phyloP scores from a whole-genome alignment of 2,797 vertebrate genomes.

The Pseudochirops cupreus region DNA sequence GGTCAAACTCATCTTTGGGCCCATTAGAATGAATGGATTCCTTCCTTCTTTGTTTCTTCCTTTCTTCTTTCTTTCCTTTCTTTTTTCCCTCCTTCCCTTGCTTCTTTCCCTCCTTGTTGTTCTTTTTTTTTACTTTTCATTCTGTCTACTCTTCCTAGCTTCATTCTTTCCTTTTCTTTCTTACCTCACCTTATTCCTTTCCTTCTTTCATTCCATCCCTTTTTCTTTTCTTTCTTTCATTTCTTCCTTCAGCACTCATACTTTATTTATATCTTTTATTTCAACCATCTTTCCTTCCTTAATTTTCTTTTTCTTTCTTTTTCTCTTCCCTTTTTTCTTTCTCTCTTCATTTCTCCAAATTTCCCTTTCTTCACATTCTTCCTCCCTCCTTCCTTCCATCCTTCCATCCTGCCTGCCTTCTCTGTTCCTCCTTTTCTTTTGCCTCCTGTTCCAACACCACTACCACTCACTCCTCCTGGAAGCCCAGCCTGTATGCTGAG shows the following conservation, averaged over 20 bases:
- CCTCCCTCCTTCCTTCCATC: background rate
- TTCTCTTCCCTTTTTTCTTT: background rate
- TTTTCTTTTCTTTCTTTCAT: background rate
- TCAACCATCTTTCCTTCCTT: background rate
- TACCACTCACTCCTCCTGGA: background rate
- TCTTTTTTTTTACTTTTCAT: no score
- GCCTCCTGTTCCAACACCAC: background rate
- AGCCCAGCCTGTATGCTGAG: background rate
- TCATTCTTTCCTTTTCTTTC: no score
- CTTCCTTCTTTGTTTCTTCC: background rate
- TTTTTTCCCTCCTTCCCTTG: no score
- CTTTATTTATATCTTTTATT: background rate
- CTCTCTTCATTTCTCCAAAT: background rate
- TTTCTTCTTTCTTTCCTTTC: background rate
- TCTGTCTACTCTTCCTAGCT: no score
- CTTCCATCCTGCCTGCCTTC: background rate
- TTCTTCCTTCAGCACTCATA: no score
- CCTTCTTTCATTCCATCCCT: background rate
- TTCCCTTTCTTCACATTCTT: background rate
- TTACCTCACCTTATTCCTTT: no score
- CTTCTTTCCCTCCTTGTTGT: no score
- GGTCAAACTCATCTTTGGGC: no score
- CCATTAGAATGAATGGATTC: background rate
- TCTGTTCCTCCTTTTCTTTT: background rate
- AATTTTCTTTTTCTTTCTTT: background rate